These are phyloP conservation scores for Drosophila kambysellisi DNA, from an alignment of 2,888 invertebrate genomes.

Conservation along the genomic window DNA sequence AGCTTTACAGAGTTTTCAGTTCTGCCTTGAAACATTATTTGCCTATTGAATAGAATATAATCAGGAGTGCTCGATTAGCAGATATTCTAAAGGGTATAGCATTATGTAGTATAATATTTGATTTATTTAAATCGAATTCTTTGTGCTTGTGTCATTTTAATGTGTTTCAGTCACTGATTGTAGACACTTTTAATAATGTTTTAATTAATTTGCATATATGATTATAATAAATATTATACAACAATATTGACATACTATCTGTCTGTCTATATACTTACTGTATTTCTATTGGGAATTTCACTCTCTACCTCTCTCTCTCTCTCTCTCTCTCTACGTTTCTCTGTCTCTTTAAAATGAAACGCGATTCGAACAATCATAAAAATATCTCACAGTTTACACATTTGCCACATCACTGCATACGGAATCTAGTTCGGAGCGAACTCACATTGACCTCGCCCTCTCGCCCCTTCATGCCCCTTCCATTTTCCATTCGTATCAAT, in stretches of 20 bases:
- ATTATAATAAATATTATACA: not conserved
- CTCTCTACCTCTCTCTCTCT: too few relatives aligned
- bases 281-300: not conserved
- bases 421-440: constrained; percentile 4
- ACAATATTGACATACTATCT: constrained; percentile 5
- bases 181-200: not conserved
- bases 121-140: not conserved
- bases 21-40: not conserved
- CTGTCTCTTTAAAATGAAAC: constrained; percentile 4
- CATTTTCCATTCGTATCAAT: constrained; percentile 4
- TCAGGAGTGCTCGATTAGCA: not conserved
- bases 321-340: not conserved
- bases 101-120: not conserved
- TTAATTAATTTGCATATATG: not conserved
- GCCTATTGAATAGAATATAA: not conserved
- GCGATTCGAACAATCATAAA: constrained; percentile 22
- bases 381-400: constrained; percentile 41
- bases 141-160: not conserved
- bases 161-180: constrained; percentile 1
- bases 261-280: constrained; percentile 3
- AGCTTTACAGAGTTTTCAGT: not conserved
- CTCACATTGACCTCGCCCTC: constrained; percentile 25
- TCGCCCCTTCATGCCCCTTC: not conserved
- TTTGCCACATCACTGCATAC: constrained; percentile 48
- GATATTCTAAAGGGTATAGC: not conserved